Percentiles rank a stretch among this genome's conserved stretches.
phyloP scores from a whole-genome alignment of 2,113 vertebrate genomes.

The Struthio camelus region DNA sequence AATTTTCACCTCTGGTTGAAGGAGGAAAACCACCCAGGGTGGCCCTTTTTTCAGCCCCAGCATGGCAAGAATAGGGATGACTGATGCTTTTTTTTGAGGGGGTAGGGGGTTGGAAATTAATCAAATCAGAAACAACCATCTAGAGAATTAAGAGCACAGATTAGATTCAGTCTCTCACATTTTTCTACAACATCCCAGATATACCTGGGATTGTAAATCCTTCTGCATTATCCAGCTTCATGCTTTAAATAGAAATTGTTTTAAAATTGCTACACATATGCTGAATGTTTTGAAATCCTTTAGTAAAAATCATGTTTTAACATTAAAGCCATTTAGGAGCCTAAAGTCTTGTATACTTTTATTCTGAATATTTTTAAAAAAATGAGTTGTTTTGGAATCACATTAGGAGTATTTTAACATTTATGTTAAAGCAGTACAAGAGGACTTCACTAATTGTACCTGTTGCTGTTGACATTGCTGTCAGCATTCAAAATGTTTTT shows the following conservation, averaged over 20 bases:
- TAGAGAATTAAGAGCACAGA: not conserved
- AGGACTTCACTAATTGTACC: not conserved
- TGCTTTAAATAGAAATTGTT: not conserved
- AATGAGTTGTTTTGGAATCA: not conserved
- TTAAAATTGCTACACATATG: not conserved
- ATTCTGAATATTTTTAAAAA: not conserved
- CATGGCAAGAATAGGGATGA: not conserved
- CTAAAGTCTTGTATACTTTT: not conserved
- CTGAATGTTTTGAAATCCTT: not conserved
- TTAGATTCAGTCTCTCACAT: not conserved
- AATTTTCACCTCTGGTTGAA: constrained; percentile 29
- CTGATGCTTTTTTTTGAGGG: no score
- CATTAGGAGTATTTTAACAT: not conserved
- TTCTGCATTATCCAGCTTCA: not conserved
- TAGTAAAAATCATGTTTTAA: not conserved
- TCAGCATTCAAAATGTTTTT: not conserved
- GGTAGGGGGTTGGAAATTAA: not conserved
- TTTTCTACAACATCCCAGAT: not conserved
- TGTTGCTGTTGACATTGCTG: not conserved
- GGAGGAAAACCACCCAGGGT: not conserved
- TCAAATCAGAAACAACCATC: not conserved
- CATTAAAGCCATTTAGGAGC: not conserved
- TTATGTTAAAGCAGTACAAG: not conserved
- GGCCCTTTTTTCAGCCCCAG: not conserved
- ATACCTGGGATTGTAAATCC: not conserved